Percentiles rank a stretch among this genome's conserved stretches.
phyloP scores from a whole-genome alignment of 2,888 invertebrate species.

The Choreutis nemorana region DNA sequence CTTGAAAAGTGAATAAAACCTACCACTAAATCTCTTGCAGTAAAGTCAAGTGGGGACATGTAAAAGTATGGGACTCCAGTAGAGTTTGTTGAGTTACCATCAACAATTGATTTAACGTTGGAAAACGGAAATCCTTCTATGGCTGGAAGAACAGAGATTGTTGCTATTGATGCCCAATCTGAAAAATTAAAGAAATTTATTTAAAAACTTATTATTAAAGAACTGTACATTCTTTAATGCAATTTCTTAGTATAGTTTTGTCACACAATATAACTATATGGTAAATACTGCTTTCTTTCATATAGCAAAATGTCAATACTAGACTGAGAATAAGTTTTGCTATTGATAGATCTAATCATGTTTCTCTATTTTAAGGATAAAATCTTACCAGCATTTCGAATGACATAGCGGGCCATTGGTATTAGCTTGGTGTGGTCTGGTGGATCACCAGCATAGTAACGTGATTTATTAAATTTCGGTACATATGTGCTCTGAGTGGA shows the following conservation, averaged over 20 bases:
- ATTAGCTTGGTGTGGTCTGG: slow-evolving; percentile 70
- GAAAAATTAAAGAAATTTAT: slow-evolving; percentile 12
- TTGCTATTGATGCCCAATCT: slow-evolving; percentile 79
- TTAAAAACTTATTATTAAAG: too few species aligned
- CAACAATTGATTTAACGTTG: slow-evolving; percentile 74
- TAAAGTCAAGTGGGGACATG: slow-evolving; percentile 75
- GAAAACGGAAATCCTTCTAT: slow-evolving; percentile 73
- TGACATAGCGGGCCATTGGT: slow-evolving; percentile 75
- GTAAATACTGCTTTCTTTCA: too few species aligned
- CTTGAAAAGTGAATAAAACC: too few species aligned
- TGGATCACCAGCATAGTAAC: slow-evolving; percentile 29
- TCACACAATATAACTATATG: too few species aligned
- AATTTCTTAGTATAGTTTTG: slow-evolving; percentile 2
- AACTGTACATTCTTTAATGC: background rate
- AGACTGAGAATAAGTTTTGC: background rate
- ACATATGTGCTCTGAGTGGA: slow-evolving; percentile 14
- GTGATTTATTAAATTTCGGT: too few species aligned
- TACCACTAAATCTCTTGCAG: slow-evolving; percentile 73
- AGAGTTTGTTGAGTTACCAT: slow-evolving; percentile 72
- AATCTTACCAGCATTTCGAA: slow-evolving; percentile 71
- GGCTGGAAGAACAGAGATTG: slow-evolving; percentile 68
- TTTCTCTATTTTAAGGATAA: background rate
- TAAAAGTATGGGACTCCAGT: slow-evolving; percentile 79
- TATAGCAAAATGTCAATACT: background rate
- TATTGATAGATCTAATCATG: background rate